These are phyloP conservation scores for Calvadosia cruxmelitensis DNA, from an alignment of 30 jellyfish, hydroid and myxozoan genomes.

Conservation along the genomic window DNA sequence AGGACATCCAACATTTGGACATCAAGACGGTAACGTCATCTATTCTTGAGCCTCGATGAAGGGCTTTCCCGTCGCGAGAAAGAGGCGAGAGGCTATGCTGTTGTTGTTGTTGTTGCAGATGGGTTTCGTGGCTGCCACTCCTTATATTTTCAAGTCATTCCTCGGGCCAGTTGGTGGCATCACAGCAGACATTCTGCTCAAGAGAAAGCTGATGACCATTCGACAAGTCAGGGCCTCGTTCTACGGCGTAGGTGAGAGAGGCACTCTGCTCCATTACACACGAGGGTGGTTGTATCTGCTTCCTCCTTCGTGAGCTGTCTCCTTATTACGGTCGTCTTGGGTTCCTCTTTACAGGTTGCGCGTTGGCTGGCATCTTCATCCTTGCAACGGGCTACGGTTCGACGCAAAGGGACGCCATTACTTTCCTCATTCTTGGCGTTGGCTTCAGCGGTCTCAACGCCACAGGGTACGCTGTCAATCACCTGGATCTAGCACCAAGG, in stretches of 20 bases:
- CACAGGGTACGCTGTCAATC: slow-evolving; percentile 89
- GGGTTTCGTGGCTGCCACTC: slow-evolving; percentile 94
- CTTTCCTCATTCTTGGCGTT: slow-evolving; percentile 71
- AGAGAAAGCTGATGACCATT: slow-evolving; percentile 35
- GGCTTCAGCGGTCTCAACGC: slow-evolving; percentile 94
- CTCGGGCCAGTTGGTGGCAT: slow-evolving; percentile 91
- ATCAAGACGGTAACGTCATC: slow-evolving; percentile 47
- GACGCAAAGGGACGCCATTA: slow-evolving; percentile 69
- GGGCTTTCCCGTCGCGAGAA: neutral
- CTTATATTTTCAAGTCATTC: slow-evolving; percentile 72
- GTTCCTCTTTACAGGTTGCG: slow-evolving; percentile 57
- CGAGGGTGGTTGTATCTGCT: too few relatives aligned
- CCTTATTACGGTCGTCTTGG: too few relatives aligned
- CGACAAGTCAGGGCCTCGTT: slow-evolving; percentile 67
- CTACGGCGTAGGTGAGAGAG: slow-evolving; percentile 73
- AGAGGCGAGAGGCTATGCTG: neutral
- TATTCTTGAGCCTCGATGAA: too few relatives aligned
- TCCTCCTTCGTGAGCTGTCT: too few relatives aligned
- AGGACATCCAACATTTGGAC: slow-evolving; percentile 81
- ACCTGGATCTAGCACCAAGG: slow-evolving; percentile 79
- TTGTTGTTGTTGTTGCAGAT: slow-evolving; percentile 28
- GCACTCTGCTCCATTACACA: too few relatives aligned
- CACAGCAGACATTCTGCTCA: slow-evolving; percentile 60
- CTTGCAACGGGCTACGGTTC: slow-evolving; percentile 73
- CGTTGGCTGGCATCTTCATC: slow-evolving; percentile 72